A percentile compares a stretch with the other conserved stretches of the same genome.
Conservation (phyloP, 2,888 invertebrate genomes). For the Sarcophaga carnaria region DNA sequence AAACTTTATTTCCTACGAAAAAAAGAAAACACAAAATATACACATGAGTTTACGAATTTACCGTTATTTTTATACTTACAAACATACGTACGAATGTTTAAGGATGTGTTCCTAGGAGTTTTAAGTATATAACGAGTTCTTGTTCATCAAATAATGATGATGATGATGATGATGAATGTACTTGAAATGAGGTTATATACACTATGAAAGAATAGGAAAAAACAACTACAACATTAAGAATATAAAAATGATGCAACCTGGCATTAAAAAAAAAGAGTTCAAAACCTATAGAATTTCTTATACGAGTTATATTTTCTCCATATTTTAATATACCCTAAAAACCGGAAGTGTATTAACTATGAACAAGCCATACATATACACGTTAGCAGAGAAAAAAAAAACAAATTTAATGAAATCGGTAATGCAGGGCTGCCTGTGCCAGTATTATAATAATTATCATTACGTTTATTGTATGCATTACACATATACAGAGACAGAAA, state of each 20-base stretch:
- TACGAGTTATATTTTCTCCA: neutral
- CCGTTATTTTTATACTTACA: neutral
- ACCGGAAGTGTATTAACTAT: slow-evolving; percentile 62
- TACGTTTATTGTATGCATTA: neutral
- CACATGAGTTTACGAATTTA: slow-evolving; percentile 4
- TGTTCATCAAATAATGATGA: slow-evolving; percentile 40
- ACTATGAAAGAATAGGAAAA: slow-evolving; percentile 55
- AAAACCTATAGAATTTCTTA: slow-evolving; percentile 58
- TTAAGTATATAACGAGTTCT: slow-evolving; percentile 54
- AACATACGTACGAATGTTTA: neutral
- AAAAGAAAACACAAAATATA: neutral
- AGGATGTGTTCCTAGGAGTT: neutral
- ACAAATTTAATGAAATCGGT: slow-evolving; percentile 36
- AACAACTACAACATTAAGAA: slow-evolving; percentile 36
- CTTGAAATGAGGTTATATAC: slow-evolving; percentile 66
- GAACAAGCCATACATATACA: slow-evolving; percentile 23
- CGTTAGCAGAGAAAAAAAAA: slow-evolving; percentile 22
- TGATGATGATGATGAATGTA: slow-evolving; percentile 31
- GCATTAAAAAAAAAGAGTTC: slow-evolving; percentile 51
- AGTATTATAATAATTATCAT: slow-evolving; percentile 59
- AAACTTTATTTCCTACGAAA: neutral
- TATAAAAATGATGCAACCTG: slow-evolving; percentile 57
- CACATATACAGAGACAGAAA: neutral
- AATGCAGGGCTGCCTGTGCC: slow-evolving; percentile 55
- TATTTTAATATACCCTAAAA: slow-evolving; percentile 53